Evolutionary conservation across 1,140 invertebrate species (phyloP).

Genomic region (Acromyrmex heyeri): DNA sequence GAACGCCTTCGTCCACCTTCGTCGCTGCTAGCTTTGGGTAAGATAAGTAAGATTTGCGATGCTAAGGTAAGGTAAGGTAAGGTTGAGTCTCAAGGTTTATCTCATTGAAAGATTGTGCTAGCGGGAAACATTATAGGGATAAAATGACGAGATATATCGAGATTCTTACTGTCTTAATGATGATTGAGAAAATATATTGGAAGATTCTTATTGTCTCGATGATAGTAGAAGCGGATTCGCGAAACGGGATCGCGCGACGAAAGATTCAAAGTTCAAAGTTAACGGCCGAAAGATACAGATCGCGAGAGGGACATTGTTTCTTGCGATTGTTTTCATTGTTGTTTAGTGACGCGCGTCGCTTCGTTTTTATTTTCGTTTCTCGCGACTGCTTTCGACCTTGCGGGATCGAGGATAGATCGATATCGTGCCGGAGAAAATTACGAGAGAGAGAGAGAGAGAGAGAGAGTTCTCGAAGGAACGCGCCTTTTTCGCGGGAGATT

Average conservation of each 20-base stretch:
- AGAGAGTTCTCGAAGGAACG: not conserved
- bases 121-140: too few species aligned
- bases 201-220: not conserved
- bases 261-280: not conserved
- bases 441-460: too few species aligned
- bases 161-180: too few species aligned
- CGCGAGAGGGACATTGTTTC: not conserved
- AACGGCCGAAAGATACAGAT: not conserved
- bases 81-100: not conserved
- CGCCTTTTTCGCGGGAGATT: not conserved
- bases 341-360: not conserved
- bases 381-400: not conserved
- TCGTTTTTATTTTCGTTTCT: not conserved
- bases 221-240: not conserved
- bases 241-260: not conserved
- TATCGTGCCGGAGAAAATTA: not conserved
- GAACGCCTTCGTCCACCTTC: not conserved
- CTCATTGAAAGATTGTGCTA: too few species aligned
- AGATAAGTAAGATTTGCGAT: slow-evolving; percentile 34
- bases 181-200: too few species aligned
- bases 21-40: not conserved
- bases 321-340: not conserved
- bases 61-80: not conserved
- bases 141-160: too few species aligned
- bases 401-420: not conserved